Base-by-base conservation (phyloP, 1,140 invertebrate species). In the Eueides isabella region DNA sequence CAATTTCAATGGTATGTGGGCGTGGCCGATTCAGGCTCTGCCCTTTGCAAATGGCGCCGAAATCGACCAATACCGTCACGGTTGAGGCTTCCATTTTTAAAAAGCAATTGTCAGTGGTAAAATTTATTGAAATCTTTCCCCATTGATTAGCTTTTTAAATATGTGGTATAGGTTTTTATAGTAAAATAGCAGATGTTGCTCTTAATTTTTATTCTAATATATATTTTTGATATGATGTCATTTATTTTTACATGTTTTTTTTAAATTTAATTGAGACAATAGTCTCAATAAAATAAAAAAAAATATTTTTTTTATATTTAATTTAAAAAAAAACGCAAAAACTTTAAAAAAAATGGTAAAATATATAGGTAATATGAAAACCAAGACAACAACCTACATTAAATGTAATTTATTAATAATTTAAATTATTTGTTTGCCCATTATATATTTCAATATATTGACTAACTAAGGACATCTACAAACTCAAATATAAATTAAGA, bases 31-130 rank as follows among this genome's bases (percentile, higher is more conserved):
- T 31, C 23, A 63, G 76, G 83, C 48, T 75, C 88, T 77, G 83
- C 89, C 90, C 85, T 88, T 92, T 88, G 77, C 89, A 91, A 92
- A 92, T 92, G 90, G 90, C 90, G 90, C 80, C 84, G 75, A 86
- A 88, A 82, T 87, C 84, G 72, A 81, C 88, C 90, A 92, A 92
- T 92, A 74, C 78, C 75, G 82, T 71, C 69, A 81, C 79, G 78
- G 82, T 81, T 71, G 73, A 74, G 72, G 71, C 77, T 77, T 83
- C 76, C 74, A 80, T 78, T 81, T 82, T 81, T 79, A 29, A 72
- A 76, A 66, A 68, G 55, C 12, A 33, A 48, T 29, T 76, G 69
- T 68, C 66, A 72, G 55, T 75, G 69, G 69, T 23, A 55, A 67
- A 75, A 71, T 75, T 67, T 70, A 70, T 61, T 70, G 61, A 7